A percentile compares a stretch with the other conserved stretches of the same genome.
phyloP scores from a whole-genome alignment of 1,140 invertebrate genomes.

The Sycobia sp. region DNA sequence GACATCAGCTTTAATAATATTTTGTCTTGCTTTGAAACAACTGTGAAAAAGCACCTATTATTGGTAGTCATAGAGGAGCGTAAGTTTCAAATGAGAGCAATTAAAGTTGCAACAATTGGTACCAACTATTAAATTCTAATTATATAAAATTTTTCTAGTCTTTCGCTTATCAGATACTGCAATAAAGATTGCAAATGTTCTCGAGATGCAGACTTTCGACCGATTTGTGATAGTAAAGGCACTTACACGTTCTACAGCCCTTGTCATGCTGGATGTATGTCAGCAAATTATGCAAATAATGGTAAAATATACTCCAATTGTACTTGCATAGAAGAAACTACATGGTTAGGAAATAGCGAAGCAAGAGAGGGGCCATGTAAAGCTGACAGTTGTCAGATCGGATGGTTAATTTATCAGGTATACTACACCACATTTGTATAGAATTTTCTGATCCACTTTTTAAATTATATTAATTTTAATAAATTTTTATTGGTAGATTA shows the following conservation, averaged over 20 bases:
- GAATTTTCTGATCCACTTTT: not conserved
- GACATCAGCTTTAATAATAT: slow-evolving; percentile 60
- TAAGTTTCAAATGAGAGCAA: too few relatives aligned
- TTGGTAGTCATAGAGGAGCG: slow-evolving; percentile 50
- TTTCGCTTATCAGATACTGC: slow-evolving; percentile 60
- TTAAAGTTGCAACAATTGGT: too few relatives aligned
- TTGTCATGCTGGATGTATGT: slow-evolving; percentile 72
- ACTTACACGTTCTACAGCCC: slow-evolving; percentile 69
- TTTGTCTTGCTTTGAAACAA: slow-evolving; percentile 66
- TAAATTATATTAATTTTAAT: too few relatives aligned
- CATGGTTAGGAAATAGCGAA: slow-evolving; percentile 43
- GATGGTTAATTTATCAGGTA: slow-evolving; percentile 65
- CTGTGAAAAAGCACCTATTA: slow-evolving; percentile 63
- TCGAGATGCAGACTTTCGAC: slow-evolving; percentile 66
- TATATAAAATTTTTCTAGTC: slow-evolving; percentile 36
- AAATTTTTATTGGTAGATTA: slow-evolving; percentile 40
- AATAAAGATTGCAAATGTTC: slow-evolving; percentile 69
- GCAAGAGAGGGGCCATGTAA: slow-evolving; percentile 66
- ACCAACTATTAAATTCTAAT: too few relatives aligned
- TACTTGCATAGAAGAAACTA: slow-evolving; percentile 55
- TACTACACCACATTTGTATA: too few relatives aligned
- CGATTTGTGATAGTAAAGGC: slow-evolving; percentile 67
- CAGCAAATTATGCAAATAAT: slow-evolving; percentile 49
- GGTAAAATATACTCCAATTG: slow-evolving; percentile 62
- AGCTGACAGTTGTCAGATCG: slow-evolving; percentile 57